A percentile compares a stretch with the other conserved stretches of the same genome.
phyloP scores from a whole-genome alignment of 2,113 vertebrate genomes.

The Epinephelus cyanopodus region DNA sequence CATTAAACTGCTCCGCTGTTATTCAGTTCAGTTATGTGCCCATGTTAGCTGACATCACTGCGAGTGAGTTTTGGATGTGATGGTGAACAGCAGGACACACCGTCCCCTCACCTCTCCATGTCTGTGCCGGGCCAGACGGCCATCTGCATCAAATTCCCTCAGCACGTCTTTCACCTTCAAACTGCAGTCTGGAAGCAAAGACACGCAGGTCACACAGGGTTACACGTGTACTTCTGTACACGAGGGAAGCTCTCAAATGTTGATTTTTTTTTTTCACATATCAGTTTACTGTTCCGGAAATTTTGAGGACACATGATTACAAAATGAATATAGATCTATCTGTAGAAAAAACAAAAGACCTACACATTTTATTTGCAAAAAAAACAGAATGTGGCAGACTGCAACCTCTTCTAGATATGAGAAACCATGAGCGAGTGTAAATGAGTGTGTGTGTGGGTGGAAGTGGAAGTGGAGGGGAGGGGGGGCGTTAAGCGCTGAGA shows the following conservation, averaged over 20 bases:
- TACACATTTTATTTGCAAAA: slow-evolving; percentile 21
- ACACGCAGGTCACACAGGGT: slow-evolving; percentile 55
- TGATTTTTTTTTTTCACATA: neutral
- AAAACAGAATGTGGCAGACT: slow-evolving; percentile 48
- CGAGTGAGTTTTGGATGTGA: slow-evolving; percentile 33
- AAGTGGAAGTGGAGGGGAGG: slow-evolving; percentile 45
- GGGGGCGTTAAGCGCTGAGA: slow-evolving; percentile 53
- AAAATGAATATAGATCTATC: slow-evolving; percentile 1
- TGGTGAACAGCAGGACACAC: slow-evolving; percentile 30
- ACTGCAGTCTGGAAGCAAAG: slow-evolving; percentile 87
- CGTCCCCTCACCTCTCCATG: slow-evolving; percentile 89
- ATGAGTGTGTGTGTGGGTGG: slow-evolving; percentile 66
- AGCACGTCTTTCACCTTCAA: slow-evolving; percentile 93
- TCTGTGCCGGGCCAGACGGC: slow-evolving; percentile 84
- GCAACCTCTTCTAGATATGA: slow-evolving; percentile 60
- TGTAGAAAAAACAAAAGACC: neutral
- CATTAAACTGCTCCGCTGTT: neutral
- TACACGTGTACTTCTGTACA: neutral
- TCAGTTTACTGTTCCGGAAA: neutral
- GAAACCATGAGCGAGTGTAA: slow-evolving; percentile 64
- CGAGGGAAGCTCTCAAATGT: neutral
- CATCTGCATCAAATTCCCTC: slow-evolving; percentile 87
- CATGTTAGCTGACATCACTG: slow-evolving; percentile 3
- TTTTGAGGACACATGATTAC: neutral
- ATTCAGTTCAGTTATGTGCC: slow-evolving; percentile 12